Conservation (phyloP, 2,888 invertebrate species). For the Acanthococcus lagerstroemiae region DNA sequence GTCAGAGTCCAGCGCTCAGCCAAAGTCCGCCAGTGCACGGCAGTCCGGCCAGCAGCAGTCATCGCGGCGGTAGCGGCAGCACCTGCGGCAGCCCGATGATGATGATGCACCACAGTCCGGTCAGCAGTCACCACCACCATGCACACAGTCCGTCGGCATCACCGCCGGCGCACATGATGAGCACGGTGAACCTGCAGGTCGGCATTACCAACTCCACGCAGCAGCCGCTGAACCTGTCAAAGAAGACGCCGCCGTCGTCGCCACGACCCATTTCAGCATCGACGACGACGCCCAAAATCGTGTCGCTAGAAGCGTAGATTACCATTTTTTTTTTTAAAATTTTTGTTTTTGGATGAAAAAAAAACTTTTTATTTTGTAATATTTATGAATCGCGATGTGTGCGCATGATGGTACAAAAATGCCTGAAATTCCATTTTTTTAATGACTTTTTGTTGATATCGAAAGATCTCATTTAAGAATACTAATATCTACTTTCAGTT, state of each 20-base stretch:
- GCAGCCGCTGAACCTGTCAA: conserved; percentile 80
- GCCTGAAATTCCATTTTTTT: conserved; percentile 25
- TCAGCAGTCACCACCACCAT: conserved; percentile 39
- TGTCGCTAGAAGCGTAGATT: conserved; percentile 24
- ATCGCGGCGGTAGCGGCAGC: conserved; percentile 28
- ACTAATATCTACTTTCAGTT: conserved; percentile 29
- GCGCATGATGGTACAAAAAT: conserved; percentile 18
- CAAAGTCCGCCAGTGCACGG: conserved; percentile 38
- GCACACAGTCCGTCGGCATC: conserved; percentile 31
- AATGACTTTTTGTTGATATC: conserved; percentile 23
- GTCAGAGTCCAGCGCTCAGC: not conserved
- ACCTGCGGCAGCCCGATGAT: conserved; percentile 2
- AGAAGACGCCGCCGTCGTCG: conserved; percentile 68
- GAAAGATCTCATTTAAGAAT: conserved; percentile 29
- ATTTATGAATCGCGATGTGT: not conserved
- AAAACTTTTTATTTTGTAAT: conserved; percentile 10
- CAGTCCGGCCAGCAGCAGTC: conserved; percentile 33
- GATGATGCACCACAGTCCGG: conserved; percentile 32
- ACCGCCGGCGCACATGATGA: conserved; percentile 46
- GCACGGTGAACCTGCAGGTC: conserved; percentile 62
- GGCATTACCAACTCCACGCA: conserved; percentile 64
- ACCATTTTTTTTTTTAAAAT: conserved; percentile 6
- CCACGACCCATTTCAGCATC: conserved; percentile 45
- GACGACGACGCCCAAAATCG: conserved; percentile 24
- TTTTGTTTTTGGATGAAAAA: conserved; percentile 7